Base-by-base conservation (phyloP, 1,140 invertebrate genomes). In the Eulimnadia texana region DNA sequence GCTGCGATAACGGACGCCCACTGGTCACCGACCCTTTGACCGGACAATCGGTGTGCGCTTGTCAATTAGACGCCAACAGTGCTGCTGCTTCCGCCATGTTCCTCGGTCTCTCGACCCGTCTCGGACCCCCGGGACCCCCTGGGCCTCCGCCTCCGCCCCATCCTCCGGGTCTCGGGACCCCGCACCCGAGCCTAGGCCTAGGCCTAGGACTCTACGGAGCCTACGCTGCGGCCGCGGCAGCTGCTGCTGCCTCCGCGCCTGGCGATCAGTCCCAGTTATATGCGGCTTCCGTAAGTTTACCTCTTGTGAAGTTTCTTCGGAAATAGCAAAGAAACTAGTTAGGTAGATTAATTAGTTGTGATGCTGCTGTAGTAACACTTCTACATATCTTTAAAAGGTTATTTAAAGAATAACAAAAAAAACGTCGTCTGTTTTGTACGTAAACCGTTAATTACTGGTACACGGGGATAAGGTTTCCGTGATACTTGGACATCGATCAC, bases 21-120 rank as follows among this genome's bases (percentile, higher is more conserved):
- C 83, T 94, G 67, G 89, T 91, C 74, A 91, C 90, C 64, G 90
- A 95, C 74, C 90, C 91, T 9, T 79, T 92, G 65, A 93, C 88
- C 50, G 90, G 90, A 20, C 90, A 93, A 74, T 90, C 86, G 9
- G 84, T 94, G 16, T 95, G 91, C 76, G 93, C 90, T 62, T 93
- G 91, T 76, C 90, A 94, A 74, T 80, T 80, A 71, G 73, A 74
- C 22, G 51, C 64, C 64, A 71, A 50, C 69, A 67, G 64, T 60
- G 66, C 50, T 68, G 80, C 27, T 67, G 74, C 62, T 72, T 33
- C 51, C 23, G 49, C 62, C 58, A 25, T 60, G 33, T 42, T 59
- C 29, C 28, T 55, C 33, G 56, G 62, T 11, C 62, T 61, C 3
- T 50, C 49, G 28, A 24, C 22, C 0, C 16, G 60, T 3, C 53